Conservation (phyloP, 2,113 vertebrate species). For the Archilochus colubris region DNA sequence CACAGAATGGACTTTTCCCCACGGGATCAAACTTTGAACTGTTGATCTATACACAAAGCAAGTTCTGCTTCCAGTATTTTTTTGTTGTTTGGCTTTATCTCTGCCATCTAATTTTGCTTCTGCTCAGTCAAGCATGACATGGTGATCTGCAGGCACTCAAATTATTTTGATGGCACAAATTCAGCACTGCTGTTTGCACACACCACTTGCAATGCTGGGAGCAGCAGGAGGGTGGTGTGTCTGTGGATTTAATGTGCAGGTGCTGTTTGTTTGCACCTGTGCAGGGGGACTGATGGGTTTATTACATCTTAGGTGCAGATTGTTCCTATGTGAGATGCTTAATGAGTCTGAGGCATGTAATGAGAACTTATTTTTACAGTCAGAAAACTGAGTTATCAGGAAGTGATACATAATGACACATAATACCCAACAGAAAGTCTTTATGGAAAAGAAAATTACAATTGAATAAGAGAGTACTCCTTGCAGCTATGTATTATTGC, state of each 20-base stretch:
- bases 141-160: not conserved
- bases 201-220: not conserved
- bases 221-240: not conserved
- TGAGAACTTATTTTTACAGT: not conserved
- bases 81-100: not conserved
- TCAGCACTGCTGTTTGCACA: not conserved
- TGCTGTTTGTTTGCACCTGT: not conserved
- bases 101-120: not conserved
- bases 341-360: not conserved
- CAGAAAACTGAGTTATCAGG: not conserved
- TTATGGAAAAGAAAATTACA: not conserved
- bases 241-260: not conserved
- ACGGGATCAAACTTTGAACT: not conserved
- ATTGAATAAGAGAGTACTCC: not conserved
- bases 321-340: not conserved
- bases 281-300: not conserved
- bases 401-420: not conserved
- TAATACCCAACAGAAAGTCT: not conserved
- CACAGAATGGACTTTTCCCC: not conserved
- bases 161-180: not conserved
- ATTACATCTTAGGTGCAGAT: accelerated
- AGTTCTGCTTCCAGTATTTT: not conserved
- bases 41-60: not conserved
- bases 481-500: not conserved
- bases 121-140: not conserved